Base-by-base conservation (phyloP, 37 sponge, comb jelly and placozoan genomes). In the Ianthella basta region DNA sequence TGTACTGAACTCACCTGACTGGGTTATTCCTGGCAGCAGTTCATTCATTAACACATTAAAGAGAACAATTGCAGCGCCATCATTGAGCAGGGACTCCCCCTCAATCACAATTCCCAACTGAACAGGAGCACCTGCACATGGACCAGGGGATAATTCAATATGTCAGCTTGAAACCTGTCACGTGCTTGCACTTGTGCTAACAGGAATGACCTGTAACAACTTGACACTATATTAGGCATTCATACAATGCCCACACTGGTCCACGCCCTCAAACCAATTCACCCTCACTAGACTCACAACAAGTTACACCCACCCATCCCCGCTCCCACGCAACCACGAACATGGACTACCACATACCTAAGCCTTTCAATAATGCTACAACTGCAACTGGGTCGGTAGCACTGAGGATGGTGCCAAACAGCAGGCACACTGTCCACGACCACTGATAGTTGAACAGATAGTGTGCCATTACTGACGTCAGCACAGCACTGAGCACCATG, bases 371-470 rank as follows among this genome's bases (percentile, higher is more conserved):
- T 13, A 97, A 81, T 0, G 95, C 91, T 21, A 97, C 95, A 0
- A 97, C 95, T 53, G 97, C 94, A 38, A 97, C 95, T 30, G 97
- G 97, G 55, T 97, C 97, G 20, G 97, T 97, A 33, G 97, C 97
- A 89, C 95, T 94, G 75, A 97, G 84, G 39, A 97, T 86, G 27
- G 89, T 50, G 14, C 97, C 97, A 83, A 97, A 90, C 83, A 91
- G 72, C 64, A 97, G 41, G 5, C 94, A 81, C 19, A 83, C 87
- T 27, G 84, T 79, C 97, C 95, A 97, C 8, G 88, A 83, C 97
- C 97, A 97, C 82, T 92, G 86, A 81, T 94, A 97, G 44, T 78
- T 83, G 91, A 97, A 97, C 27, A 97, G 55, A 66, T 85, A 97
- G 20, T 84, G 80, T 50, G 82, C 95, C 68, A 97, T 90, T 18